Conservation (phyloP, 2,888 invertebrate genomes). For the Chelonus formosanus region DNA sequence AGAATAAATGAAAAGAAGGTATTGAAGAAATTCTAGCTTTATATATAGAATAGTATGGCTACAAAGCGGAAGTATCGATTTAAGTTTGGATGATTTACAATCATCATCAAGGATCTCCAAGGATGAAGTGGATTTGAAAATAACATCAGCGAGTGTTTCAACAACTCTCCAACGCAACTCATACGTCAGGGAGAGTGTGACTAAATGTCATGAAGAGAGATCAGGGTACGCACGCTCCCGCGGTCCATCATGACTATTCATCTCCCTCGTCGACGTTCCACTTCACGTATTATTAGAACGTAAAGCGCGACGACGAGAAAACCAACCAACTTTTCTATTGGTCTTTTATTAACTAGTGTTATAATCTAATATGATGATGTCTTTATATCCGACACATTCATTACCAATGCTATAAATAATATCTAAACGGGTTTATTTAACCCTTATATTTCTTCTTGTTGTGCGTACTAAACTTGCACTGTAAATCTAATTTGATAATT, state of each 20-base stretch:
- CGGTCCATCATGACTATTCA: constrained; percentile 53
- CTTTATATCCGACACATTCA: constrained; percentile 10
- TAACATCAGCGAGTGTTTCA: constrained; percentile 15
- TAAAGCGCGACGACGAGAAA: constrained; percentile 13
- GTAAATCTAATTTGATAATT: too few species aligned
- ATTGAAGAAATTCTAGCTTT: too few species aligned
- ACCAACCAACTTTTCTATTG: constrained; percentile 14
- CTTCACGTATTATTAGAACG: constrained; percentile 53
- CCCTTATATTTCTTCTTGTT: background rate
- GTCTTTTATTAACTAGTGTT: background rate
- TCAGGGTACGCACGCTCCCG: constrained; percentile 52
- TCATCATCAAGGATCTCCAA: too few species aligned
- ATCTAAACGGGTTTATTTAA: background rate
- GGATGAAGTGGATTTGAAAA: too few species aligned
- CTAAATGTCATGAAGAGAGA: constrained; percentile 54
- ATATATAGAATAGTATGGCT: too few species aligned
- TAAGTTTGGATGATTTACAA: too few species aligned
- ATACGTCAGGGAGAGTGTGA: constrained; percentile 46
- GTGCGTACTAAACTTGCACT: too few species aligned
- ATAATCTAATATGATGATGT: constrained; percentile 4
- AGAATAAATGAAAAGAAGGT: too few species aligned
- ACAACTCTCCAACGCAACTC: constrained; percentile 4
- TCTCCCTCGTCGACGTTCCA: constrained; percentile 30
- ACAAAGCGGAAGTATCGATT: too few species aligned
- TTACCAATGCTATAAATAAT: background rate